Conservation (phyloP, 2,888 invertebrate species). For the Sesamia inferens region DNA sequence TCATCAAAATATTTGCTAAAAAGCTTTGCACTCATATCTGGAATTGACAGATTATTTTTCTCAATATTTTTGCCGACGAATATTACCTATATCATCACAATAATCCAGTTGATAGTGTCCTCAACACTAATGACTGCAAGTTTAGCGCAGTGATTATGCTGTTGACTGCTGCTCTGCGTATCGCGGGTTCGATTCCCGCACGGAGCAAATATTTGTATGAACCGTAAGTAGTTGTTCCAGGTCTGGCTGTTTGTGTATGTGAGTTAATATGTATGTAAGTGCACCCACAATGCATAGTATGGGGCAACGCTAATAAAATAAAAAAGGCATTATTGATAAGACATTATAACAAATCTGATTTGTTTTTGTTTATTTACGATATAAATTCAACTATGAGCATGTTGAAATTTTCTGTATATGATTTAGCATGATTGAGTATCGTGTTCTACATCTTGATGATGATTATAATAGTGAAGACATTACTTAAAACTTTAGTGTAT, state of each 20-base stretch:
- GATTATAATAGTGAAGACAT: background rate
- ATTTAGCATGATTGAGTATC: background rate
- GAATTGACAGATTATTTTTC: background rate
- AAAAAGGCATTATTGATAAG: too few relatives aligned
- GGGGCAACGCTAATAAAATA: too few relatives aligned
- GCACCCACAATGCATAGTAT: too few relatives aligned
- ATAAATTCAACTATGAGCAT: background rate
- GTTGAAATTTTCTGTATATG: background rate
- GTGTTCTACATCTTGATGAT: background rate
- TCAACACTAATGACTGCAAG: too few relatives aligned
- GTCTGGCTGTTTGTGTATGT: too few relatives aligned
- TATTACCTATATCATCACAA: background rate
- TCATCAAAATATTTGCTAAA: background rate
- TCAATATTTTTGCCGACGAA: background rate
- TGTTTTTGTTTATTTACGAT: background rate
- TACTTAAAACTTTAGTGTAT: background rate
- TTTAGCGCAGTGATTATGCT: too few relatives aligned
- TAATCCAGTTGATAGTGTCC: background rate
- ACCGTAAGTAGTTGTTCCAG: too few relatives aligned
- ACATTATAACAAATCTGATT: background rate
- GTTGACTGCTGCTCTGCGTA: too few relatives aligned
- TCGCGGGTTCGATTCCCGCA: too few relatives aligned
- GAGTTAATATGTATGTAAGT: too few relatives aligned
- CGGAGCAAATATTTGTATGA: too few relatives aligned
- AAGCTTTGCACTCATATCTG: background rate